These are phyloP conservation scores for Sitta carolinensis DNA, from an alignment of 2,797 vertebrate genomes.

Conservation along the genomic window DNA sequence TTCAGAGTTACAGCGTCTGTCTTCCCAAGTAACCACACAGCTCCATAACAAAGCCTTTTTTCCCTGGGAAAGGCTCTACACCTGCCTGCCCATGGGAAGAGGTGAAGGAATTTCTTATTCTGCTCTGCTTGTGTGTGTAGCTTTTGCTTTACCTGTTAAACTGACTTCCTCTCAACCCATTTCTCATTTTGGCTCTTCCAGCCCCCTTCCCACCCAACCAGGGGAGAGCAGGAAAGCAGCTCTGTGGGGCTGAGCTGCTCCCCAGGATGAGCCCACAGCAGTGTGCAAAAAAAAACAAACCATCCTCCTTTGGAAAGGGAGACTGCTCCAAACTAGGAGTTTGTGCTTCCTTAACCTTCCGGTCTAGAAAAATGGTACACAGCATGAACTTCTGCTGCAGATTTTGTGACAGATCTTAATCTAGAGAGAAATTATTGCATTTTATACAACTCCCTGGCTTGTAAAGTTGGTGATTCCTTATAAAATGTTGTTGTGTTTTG, in stretches of 20 bases:
- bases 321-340: background rate
- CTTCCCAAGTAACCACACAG: rapidly evolving
- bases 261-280: background rate
- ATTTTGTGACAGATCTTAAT: background rate
- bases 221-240: background rate
- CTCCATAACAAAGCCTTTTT: rapidly evolving
- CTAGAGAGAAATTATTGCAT: background rate
- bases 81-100: background rate
- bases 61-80: background rate
- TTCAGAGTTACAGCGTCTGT: background rate
- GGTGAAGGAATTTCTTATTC: background rate
- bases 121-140: rapidly evolving
- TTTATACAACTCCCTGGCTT: background rate
- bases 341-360: background rate
- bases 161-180: background rate
- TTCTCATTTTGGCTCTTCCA: background rate
- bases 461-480: background rate
- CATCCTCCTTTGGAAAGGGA: background rate
- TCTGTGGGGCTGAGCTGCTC: background rate
- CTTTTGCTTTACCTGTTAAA: background rate
- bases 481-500: background rate
- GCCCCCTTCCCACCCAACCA: background rate
- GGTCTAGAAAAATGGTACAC: background rate
- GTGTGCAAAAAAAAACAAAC: background rate
- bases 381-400: background rate